Base-by-base conservation (phyloP, 2,888 invertebrate genomes). In the Catocala fraxini region DNA sequence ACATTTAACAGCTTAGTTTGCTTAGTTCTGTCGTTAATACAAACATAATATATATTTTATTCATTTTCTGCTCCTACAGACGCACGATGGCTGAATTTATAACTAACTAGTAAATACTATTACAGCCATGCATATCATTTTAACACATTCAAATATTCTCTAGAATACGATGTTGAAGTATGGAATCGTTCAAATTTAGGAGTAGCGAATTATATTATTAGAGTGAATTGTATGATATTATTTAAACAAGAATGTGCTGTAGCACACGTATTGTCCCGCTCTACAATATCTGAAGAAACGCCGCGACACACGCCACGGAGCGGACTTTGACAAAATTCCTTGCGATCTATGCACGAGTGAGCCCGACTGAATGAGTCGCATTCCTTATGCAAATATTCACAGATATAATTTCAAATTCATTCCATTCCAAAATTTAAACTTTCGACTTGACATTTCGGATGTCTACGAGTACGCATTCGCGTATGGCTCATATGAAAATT, bases 251-350 rank as follows among this genome's bases (percentile, higher is more conserved):
- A 72, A 64, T 56, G 43, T 35, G 7, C 47, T 48, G 57, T 52
- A 62, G 34, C 33, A 52, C 45, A 46, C 39, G 47, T 60, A 52
- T 43, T 51, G 45, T 42, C 34, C 35, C 33, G 9, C 35, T 34
- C 25, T 66, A 62, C 46, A 52, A 65, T 75, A 72, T 75, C 51
- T 64, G 70, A 74, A 74, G 70, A 68, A 80, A 80, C 79, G 77
- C 70, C 75, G 66, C 67, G 69, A 78, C 74, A 77, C 75, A 78
- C 73, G 71, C 77, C 75, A 72, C 65, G 69, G 75, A 15, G 73
- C 75, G 72, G 80, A 82, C 87, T 88, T 87, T 88, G 86, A 86
- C 80, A 81, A 85, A 84, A 88, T 89, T 85, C 86, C 88, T 77
- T 51, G 77, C 81, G 80, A 77, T 80, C 74, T 71, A 58, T 65